Conservation (phyloP, 1,140 invertebrate genomes). For the Drosophila santomea region DNA sequence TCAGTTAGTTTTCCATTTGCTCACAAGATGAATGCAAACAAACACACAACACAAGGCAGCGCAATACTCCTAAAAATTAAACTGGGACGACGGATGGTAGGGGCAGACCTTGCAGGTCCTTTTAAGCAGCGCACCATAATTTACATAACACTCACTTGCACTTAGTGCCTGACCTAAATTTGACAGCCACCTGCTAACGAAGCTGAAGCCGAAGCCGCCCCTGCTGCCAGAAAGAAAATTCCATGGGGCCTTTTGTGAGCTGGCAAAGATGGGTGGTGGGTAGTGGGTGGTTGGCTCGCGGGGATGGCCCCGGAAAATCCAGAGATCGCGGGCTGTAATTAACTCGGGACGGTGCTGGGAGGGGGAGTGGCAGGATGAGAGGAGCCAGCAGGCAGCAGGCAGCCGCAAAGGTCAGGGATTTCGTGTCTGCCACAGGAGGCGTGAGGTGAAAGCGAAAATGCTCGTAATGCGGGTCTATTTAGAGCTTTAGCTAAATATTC, state of each 20-base stretch:
- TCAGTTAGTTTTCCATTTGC: constrained; percentile 57
- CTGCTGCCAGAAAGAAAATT: constrained; percentile 26
- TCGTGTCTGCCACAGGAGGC: constrained; percentile 43
- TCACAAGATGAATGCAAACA: constrained; percentile 50
- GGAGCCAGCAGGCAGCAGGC: constrained; percentile 15
- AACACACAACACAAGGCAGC: constrained; percentile 9
- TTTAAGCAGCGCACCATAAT: constrained; percentile 62
- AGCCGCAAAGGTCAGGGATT: constrained; percentile 79
- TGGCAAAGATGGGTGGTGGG: neutral
- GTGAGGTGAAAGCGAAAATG: constrained; percentile 72
- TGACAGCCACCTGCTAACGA: constrained; percentile 38
- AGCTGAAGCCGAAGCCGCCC: neutral
- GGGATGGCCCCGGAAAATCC: constrained; percentile 10
- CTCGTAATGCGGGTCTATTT: constrained; percentile 13
- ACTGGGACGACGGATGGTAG: neutral
- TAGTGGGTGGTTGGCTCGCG: neutral
- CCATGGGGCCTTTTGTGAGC: constrained; percentile 28
- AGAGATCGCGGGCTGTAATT: constrained; percentile 60
- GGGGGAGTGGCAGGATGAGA: neutral
- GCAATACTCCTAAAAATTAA: constrained; percentile 18
- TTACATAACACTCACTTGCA: constrained; percentile 80
- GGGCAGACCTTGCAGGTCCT: constrained; percentile 58
- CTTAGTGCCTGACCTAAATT: constrained; percentile 79
- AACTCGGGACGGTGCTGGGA: constrained; percentile 32
- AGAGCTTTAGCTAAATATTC: constrained; percentile 35